Percentiles rank a stretch among this genome's conserved stretches.
These are phyloP conservation scores for Phoxinus phoxinus DNA, from an alignment of 2,113 vertebrate species.

Conservation along the genomic window DNA sequence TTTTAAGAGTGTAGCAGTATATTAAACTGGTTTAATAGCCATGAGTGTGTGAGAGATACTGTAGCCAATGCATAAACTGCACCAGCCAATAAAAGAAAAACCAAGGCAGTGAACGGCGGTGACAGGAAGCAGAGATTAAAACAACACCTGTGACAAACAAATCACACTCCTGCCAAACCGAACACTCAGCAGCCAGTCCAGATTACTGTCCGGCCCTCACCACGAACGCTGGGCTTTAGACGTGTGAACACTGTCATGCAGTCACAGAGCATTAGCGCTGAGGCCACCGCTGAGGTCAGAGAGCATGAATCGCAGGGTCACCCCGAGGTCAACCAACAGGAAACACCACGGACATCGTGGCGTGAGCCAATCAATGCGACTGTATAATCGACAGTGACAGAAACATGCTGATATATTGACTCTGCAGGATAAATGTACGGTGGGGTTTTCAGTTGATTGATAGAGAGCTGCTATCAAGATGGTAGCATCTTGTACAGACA, in stretches of 20 bases:
- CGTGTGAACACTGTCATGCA: slow-evolving; percentile 38
- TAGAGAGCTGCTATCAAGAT: not conserved
- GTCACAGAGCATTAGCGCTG: not conserved
- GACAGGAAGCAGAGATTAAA: slow-evolving; percentile 31
- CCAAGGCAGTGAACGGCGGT: not conserved
- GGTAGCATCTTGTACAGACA: too few relatives aligned
- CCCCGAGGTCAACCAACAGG: slow-evolving; percentile 8
- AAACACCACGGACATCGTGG: not conserved
- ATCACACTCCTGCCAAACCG: not conserved
- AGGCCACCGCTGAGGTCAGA: slow-evolving; percentile 1
- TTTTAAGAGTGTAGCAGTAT: not conserved
- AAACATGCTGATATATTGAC: slow-evolving; percentile 22
- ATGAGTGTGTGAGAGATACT: not conserved
- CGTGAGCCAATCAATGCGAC: not conserved
- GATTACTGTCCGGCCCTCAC: not conserved
- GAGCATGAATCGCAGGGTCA: slow-evolving; percentile 21
- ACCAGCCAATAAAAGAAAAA: not conserved
- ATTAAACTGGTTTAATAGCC: not conserved
- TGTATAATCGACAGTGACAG: not conserved
- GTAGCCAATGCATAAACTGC: not conserved
- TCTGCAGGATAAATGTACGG: not conserved
- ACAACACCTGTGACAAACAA: slow-evolving; percentile 24
- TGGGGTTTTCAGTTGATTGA: not conserved
- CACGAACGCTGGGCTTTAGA: not conserved
- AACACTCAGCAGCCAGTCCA: slow-evolving; percentile 7